phyloP scores from a whole-genome alignment of 1,140 invertebrate species.

The Mycetomoellerius zeteki region DNA sequence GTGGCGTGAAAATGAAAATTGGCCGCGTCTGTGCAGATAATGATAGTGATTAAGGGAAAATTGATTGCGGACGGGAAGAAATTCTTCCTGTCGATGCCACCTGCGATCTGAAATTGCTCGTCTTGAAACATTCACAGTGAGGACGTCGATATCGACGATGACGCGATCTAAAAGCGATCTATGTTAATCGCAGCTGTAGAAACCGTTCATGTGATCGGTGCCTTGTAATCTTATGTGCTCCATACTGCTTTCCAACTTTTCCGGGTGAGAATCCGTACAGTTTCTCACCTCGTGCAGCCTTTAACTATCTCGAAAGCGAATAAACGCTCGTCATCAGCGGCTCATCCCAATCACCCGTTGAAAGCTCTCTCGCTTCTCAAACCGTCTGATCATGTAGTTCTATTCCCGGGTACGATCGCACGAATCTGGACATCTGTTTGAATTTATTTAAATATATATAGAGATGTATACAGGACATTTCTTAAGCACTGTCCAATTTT shows the following conservation, averaged over 20 bases:
- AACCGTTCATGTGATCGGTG: not conserved
- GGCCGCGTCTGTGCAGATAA: not conserved
- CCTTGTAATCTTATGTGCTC: conserved; percentile 56
- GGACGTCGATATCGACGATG: not conserved
- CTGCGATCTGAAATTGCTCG: conserved; percentile 37
- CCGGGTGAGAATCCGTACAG: conserved; percentile 53
- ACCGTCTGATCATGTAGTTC: not conserved
- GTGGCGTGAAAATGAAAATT: not conserved
- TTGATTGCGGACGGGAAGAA: not conserved
- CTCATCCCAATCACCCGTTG: not conserved
- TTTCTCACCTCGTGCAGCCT: not conserved
- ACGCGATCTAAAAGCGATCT: not conserved
- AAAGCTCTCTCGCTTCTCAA: conserved; percentile 15
- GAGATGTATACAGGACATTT: not conserved
- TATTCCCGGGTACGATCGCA: not conserved
- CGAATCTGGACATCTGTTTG: not conserved
- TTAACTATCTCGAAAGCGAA: not conserved
- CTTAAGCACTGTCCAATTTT: not conserved
- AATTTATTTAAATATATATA: not conserved
- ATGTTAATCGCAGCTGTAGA: conserved; percentile 42
- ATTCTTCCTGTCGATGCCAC: conserved; percentile 4
- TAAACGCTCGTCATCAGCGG: conserved; percentile 16
- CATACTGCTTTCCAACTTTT: conserved; percentile 59
- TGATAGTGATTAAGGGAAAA: conserved; percentile 13
- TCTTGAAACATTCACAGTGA: conserved; percentile 9